Base-by-base conservation (phyloP, 1,140 invertebrate genomes). In the Centruroides sculpturatus region DNA sequence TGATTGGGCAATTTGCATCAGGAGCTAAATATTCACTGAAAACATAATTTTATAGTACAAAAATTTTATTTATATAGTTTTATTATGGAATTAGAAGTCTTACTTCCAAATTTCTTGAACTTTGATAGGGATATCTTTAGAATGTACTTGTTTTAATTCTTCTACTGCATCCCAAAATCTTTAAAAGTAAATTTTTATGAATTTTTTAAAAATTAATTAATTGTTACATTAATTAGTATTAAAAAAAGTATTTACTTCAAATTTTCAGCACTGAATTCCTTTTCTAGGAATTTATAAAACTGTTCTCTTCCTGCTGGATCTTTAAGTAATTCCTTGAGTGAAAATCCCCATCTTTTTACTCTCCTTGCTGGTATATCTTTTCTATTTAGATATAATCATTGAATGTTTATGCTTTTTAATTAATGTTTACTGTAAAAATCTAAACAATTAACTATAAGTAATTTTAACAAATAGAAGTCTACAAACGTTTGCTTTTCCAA, bases 261-360 rank as follows among this genome's bases (percentile, higher is more conserved):
- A 80, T 99, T 99, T 81, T 99, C 96, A 52, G 90, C 91, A 70
- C 92, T 96, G 75, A 98, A 99, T 78, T 99, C 96, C 75, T 98
- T 98, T 72, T 95, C 90, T 48, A 99, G 79, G 77, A 98, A 98
- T 71, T 85, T 86, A 62, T 85, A 84, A 75, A 99, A 97, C 76
- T 98, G 94, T 63, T 99, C 94, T 65, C 87, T 78, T 5, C 96
- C 96, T n/a, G 94, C 83, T 6, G 90, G 83, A 81, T 99, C 96
- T 66, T 87, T 84, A 9, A 99, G 77, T 53, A 99, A 78, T 75
- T 99, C 96, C 62, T 94, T 83, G 36, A 99, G 82, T 70, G 87
- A 89, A 74, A 99, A 98, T 13, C 87, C 90, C 96, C 96, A 99
- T 68, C 92, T 81, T 71, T 92, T 90, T 0, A 99, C 93, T 61